phyloP scores from a whole-genome alignment of 2,888 invertebrate genomes.

The Drosophila limbata region DNA sequence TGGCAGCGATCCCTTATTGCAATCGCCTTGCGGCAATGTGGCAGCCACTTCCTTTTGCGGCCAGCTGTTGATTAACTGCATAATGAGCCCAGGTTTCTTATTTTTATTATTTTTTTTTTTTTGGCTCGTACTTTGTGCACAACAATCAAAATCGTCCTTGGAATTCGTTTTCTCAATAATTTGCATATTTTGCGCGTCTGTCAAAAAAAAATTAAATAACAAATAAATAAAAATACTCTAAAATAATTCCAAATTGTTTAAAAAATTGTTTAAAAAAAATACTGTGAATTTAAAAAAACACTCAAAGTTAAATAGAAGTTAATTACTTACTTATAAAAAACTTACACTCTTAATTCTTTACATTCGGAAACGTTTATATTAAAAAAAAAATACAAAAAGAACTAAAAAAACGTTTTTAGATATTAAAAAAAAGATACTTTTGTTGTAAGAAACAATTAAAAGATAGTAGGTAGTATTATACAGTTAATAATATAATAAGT shows the following conservation, averaged over 20 bases:
- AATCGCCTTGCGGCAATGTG: conserved; percentile 28
- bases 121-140: neutral
- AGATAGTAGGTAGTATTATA: too few species aligned
- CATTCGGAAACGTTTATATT: too few species aligned
- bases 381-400: too few species aligned
- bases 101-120: neutral
- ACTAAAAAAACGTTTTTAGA: too few species aligned
- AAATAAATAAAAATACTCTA: neutral
- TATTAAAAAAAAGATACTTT: too few species aligned
- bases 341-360: too few species aligned
- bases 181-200: conserved; percentile 34
- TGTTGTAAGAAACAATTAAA: too few species aligned
- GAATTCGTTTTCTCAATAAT: conserved; percentile 24
- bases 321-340: neutral
- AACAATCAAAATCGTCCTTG: conserved; percentile 21
- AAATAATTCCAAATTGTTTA: neutral
- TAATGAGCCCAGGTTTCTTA: conserved; percentile 44
- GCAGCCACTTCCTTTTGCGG: conserved; percentile 72
- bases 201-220: too few species aligned
- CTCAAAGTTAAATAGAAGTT: neutral
- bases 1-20: conserved; percentile 22
- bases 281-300: neutral
- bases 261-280: neutral
- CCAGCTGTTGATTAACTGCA: conserved; percentile 78
- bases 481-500: too few species aligned